Base-by-base conservation (phyloP, 2,888 invertebrate genomes). In the Ormyrus thymus region DNA sequence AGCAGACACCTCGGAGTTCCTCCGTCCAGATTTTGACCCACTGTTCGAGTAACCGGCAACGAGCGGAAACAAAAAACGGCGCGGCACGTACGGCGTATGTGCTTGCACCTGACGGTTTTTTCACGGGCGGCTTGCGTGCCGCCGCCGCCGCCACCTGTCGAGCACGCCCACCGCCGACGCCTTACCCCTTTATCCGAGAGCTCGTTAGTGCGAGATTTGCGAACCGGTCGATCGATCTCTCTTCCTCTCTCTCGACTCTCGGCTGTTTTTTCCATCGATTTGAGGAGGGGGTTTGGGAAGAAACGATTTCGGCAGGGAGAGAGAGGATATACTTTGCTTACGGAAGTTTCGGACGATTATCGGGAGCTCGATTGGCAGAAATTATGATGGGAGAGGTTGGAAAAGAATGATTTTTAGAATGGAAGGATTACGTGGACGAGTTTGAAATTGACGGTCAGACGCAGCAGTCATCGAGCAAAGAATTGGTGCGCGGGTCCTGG, bases 131-230 rank as follows among this genome's bases (percentile, higher is more conserved):
- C 29, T 29, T 29, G 29, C 29, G 29, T 29, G 29, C 29, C 29
- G 29, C 29, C 11, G 62, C 3, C 29, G 43, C 13, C 55, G 79
- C 78, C 86, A 86, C 85, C 86, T 86, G 86, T 84, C 84, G 84
- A 84, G 84, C 81, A 82, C 84, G 82, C 83, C 83, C 80, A 81
- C 82, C 76, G 76, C 74, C 70, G 50, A 80, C 69, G 69, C 66
- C 29, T 66, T 50, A 11, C 58, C 45, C 50, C 73, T 61, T 65
- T 45, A 71, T 73, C 51, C 66, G 55, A 6, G 59, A 5, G 58
- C 85, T 86, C 83, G 86, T 87, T 87, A 85, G 80, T 73, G 61
- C 59, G 70, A 82, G 83, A 86, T 86, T 86, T 86, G 84, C 85
- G 83, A 80, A 55, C 53, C 61, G 71, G 8, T 50, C n/a, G 48